Base-by-base conservation (phyloP, 2,888 invertebrate species). In the Sesia apiformis region DNA sequence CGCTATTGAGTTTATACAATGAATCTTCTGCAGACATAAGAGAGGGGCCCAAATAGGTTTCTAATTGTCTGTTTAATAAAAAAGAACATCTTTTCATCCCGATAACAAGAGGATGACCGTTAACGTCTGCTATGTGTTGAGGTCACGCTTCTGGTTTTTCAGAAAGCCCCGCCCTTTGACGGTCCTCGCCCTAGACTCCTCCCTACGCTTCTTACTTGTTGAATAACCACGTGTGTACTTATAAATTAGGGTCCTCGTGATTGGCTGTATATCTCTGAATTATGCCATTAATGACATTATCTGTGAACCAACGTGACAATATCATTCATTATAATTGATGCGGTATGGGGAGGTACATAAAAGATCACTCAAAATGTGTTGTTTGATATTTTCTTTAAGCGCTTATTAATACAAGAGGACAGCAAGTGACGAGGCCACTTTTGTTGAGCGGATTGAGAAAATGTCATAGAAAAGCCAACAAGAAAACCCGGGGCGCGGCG, bases 201-300 rank as follows among this genome's bases (percentile, higher is more conserved):
- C 88, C 88, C 84, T 86, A 75, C 65, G 72, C 63, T 75, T 72
- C 72, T 76, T 75, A 81, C 81, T 80, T 81, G 81, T 81, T 86
- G 78, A 85, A 81, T 78, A 72, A 72, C 67, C 70, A 76, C 69
- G 66, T 75, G 70, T 76, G 76, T 74, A 65, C 73, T 74, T 69
- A 72, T 78, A 75, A 82, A 79, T 79, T 74, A 73, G 74, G 70
- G 67, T 69, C 74, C 69, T 55, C 68, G 67, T 77, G 78, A 84
- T 83, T 82, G 79, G 79, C 69, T 68, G 69, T 65, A 74, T 67
- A 64, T 66, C 69, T 58, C 55, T 50, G 7, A 5, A 38, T 50
- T 50, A 38, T 50, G 4, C 7, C 5, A 7, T 6, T 42, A 7
- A 42, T 42, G 5, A 5, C 42, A 23, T 23, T 23, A 23, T 23